Percentiles rank a stretch among this genome's conserved stretches.
These are phyloP conservation scores for Cheilosia scutellata DNA, from an alignment of 2,888 invertebrate genomes.

Conservation along the genomic window DNA sequence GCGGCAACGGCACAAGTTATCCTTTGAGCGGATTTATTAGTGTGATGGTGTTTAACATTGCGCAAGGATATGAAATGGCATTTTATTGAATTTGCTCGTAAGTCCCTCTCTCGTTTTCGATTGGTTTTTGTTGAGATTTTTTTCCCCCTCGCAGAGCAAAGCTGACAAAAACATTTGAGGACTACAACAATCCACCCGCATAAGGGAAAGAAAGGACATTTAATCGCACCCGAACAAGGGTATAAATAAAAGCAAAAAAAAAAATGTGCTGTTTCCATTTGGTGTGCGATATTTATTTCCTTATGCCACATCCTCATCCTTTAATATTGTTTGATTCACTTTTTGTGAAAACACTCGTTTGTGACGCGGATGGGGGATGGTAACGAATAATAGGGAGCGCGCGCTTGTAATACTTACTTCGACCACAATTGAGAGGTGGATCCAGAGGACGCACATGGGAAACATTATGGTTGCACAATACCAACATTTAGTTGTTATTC, in stretches of 20 bases:
- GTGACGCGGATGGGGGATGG: neutral
- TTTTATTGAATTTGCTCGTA: slow-evolving; percentile 45
- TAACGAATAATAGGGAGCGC: slow-evolving; percentile 14
- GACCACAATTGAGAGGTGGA: slow-evolving; percentile 50
- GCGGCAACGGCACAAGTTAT: slow-evolving; percentile 17
- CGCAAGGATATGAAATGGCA: slow-evolving; percentile 20
- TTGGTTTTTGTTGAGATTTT: slow-evolving; percentile 12
- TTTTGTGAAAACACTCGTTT: neutral
- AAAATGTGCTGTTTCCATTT: neutral
- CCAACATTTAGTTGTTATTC: slow-evolving; percentile 30
- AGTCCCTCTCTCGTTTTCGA: neutral
- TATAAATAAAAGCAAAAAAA: slow-evolving; percentile 13
- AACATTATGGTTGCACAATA: slow-evolving; percentile 23
- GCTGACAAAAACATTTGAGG: slow-evolving; percentile 43
- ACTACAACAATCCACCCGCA: slow-evolving; percentile 24
- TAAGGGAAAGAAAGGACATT: slow-evolving; percentile 38
- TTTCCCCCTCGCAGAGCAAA: slow-evolving; percentile 3
- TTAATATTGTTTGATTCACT: slow-evolving; percentile 34
- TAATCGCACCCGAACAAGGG: slow-evolving; percentile 36
- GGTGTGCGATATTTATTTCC: slow-evolving; percentile 41
- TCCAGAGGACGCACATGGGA: slow-evolving; percentile 24
- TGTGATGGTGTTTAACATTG: slow-evolving; percentile 8
- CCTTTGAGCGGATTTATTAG: slow-evolving; percentile 53
- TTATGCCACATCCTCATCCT: slow-evolving; percentile 26
- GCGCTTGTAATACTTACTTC: slow-evolving; percentile 17